Percentiles rank a stretch among this genome's conserved stretches.
Evolutionary conservation across 2,888 invertebrate species (phyloP).

Genomic region (Drosophila affinis): DNA sequence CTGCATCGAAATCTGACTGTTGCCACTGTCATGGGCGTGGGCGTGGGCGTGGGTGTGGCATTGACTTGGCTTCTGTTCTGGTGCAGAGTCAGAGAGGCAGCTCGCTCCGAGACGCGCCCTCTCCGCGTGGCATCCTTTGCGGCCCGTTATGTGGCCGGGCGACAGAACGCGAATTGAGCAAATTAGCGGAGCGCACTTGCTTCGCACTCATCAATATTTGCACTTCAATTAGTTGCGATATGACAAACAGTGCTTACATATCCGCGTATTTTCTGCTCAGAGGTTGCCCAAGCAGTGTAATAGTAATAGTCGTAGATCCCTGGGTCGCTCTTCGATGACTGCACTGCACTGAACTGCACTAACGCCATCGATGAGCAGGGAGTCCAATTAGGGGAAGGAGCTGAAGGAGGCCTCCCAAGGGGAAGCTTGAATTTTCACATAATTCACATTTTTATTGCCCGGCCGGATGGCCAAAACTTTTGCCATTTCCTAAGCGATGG

Average conservation of each 20-base stretch:
- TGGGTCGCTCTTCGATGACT: constrained; percentile 3
- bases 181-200: constrained; percentile 69
- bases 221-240: constrained; percentile 74
- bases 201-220: constrained; percentile 77
- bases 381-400: neutral
- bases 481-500: constrained; percentile 65
- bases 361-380: constrained; percentile 13
- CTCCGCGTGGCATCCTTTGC: constrained; percentile 67
- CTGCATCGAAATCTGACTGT: constrained; percentile 16
- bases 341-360: no score
- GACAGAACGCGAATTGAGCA: constrained; percentile 74
- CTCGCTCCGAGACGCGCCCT: constrained; percentile 1
- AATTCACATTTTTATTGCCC: constrained; percentile 75
- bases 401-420: neutral
- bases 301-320: neutral
- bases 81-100: neutral
- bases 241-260: constrained; percentile 45
- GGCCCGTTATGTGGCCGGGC: constrained; percentile 75
- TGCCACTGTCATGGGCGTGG: constrained; percentile 12
- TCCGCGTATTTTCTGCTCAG: constrained; percentile 15
- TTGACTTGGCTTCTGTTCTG: constrained; percentile 23
- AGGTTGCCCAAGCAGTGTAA: neutral
- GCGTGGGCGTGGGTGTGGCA: constrained; percentile 53
- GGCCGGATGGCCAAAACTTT: constrained; percentile 71
- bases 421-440: constrained; percentile 46